Evolutionary conservation across 2,113 vertebrate species (phyloP), one percentile per base, ranked within the genome.

Genomic region (Podocnemis expansa): DNA sequence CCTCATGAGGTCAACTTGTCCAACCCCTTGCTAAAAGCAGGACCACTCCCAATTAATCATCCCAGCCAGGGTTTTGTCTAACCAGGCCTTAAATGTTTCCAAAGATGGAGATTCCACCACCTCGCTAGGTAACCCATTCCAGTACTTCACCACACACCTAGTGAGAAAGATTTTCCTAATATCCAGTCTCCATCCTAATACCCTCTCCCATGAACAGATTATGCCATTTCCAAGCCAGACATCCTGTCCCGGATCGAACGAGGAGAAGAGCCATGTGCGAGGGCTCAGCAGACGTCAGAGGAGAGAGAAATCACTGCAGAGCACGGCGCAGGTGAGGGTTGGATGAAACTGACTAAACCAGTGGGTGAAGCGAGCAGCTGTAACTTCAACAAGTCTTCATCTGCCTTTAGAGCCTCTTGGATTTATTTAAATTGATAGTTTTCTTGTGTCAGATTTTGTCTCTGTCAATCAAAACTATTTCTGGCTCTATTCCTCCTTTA

Each of bases 191-290:
- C n/a, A n/a, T n/a, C n/a, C 19, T 70, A n/a, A 17, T 34, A 2
- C 38, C 76, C 47, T 78, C 31, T 47, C 27, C 76, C 27, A 34
- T 51, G 9, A 51, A 9, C 89, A 97, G 97, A 97, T 82, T 97
- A 97, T 0, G 96, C 97, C 88, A 96, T 97, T 95, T 97, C 97
- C 96, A 97, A 96, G 73, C 97, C 97, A 0, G 97, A 97, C 76
- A 94, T 97, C 60, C 97, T 97, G 76, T 96, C 97, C 84, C 97
- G 97, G 80, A 84, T 86, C 2, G 97, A 97, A 24, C 97, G 93
- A 45, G 97, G 95, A 34, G 96, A 97, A 79, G 97, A 97, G 56
- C 96, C 94, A 0, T 97, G 96, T 60, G 78, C 41, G 78, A 95
- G 95, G 96, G 95, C 91, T 49, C 96, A 95, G 5, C 0, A 90